Evolutionary conservation across 1,140 invertebrate species (phyloP).

Genomic region (Agrilus planipennis): DNA sequence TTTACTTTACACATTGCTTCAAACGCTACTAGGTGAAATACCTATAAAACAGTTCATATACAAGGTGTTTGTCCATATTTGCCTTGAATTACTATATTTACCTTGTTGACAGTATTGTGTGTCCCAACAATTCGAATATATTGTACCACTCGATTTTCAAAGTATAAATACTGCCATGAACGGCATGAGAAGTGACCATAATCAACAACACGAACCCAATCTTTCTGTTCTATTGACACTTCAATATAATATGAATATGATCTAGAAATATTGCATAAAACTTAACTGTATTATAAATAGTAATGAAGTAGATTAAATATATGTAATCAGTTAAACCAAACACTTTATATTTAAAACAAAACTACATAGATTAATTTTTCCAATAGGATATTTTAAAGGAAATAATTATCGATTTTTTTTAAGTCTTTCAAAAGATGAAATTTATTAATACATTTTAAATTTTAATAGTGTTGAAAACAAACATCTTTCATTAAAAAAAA

Average conservation of each 20-base stretch:
- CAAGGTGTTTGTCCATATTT: neutral
- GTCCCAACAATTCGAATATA: slow-evolving; percentile 88
- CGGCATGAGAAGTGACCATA: slow-evolving; percentile 85
- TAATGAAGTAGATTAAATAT: too few relatives aligned
- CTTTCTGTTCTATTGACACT: slow-evolving; percentile 89
- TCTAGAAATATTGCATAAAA: slow-evolving; percentile 38
- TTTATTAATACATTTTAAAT: too few relatives aligned
- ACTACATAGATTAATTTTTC: too few relatives aligned
- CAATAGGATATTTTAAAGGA: too few relatives aligned
- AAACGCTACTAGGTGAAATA: slow-evolving; percentile 87
- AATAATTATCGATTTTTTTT: too few relatives aligned
- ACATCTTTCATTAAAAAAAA: slow-evolving; percentile 3
- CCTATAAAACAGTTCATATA: slow-evolving; percentile 37
- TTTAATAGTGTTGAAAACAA: too few relatives aligned
- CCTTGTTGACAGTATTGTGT: slow-evolving; percentile 90
- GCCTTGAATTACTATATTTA: too few relatives aligned
- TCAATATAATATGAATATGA: slow-evolving; percentile 96
- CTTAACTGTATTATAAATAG: too few relatives aligned
- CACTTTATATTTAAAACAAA: too few relatives aligned
- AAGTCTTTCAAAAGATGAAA: too few relatives aligned
- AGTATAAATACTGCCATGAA: slow-evolving; percentile 94
- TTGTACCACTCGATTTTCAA: slow-evolving; percentile 75
- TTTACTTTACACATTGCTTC: slow-evolving; percentile 77
- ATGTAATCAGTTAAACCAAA: too few relatives aligned
- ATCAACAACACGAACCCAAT: slow-evolving; percentile 89